Evolutionary conservation across 2,888 invertebrate genomes (phyloP).

Genomic region (Rotaria magnacalcarata): DNA sequence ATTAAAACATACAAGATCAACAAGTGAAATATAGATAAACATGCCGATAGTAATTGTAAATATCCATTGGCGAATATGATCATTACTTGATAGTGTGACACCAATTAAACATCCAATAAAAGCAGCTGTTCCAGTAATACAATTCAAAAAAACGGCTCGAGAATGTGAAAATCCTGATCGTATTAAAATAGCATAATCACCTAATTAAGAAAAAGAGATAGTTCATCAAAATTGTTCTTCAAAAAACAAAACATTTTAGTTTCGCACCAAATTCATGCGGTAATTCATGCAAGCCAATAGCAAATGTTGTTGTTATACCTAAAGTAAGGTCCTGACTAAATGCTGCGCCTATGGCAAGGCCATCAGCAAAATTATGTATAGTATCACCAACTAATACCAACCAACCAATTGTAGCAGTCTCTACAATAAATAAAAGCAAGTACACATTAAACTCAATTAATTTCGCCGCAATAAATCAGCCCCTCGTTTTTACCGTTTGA

Average conservation of each 20-base stretch:
- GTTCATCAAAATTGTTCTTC: not conserved
- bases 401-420: constrained; percentile 34
- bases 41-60: constrained; percentile 61
- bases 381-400: constrained; percentile 43
- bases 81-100: constrained; percentile 54
- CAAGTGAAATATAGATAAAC: constrained; percentile 61
- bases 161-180: constrained; percentile 41
- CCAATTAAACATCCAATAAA: constrained; percentile 60
- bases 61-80: constrained; percentile 56
- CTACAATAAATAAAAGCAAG: not conserved
- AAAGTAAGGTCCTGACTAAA: constrained; percentile 41
- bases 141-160: constrained; percentile 57
- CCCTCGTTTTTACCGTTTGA: not conserved
- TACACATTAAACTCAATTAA: not conserved
- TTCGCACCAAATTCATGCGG: constrained; percentile 44
- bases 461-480: no score
- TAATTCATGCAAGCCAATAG: constrained; percentile 44
- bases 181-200: constrained; percentile 45
- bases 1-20: constrained; percentile 38
- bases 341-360: constrained; percentile 44
- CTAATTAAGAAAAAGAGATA: not conserved
- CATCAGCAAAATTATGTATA: constrained; percentile 46
- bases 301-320: constrained; percentile 43
- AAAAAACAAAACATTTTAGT: no score
- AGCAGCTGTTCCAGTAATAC: constrained; percentile 60